phyloP scores from a whole-genome alignment of 2,113 vertebrate species.

The Zapus hudsonius region DNA sequence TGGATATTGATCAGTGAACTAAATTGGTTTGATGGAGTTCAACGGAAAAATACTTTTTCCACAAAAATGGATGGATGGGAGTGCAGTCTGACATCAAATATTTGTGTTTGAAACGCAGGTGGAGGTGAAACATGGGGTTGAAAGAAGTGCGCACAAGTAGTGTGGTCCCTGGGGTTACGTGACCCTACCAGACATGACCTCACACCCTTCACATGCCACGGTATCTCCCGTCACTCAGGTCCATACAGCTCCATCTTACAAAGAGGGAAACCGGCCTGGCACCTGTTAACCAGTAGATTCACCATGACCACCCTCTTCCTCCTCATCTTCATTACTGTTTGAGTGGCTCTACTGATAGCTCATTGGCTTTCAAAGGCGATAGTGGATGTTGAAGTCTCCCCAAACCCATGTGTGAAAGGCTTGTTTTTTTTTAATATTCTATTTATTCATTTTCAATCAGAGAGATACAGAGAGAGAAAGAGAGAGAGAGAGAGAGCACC shows the following conservation, averaged over 20 bases:
- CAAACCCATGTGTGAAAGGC: not conserved
- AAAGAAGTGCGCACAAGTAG: not conserved
- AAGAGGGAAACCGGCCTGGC: not conserved
- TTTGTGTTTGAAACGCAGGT: slow-evolving; percentile 59
- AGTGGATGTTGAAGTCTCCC: not conserved
- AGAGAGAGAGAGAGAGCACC: no score
- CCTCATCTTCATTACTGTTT: not conserved
- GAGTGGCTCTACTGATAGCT: not conserved
- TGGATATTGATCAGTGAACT: slow-evolving; percentile 68
- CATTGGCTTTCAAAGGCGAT: not conserved
- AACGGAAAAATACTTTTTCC: slow-evolving; percentile 52
- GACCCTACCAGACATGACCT: not conserved
- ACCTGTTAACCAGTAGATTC: not conserved
- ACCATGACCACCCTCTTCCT: not conserved
- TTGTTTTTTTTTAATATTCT: no score
- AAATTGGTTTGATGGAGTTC: slow-evolving; percentile 75
- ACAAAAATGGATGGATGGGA: slow-evolving; percentile 65
- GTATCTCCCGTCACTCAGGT: not conserved
- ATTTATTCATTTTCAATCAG: no score
- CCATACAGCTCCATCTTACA: not conserved
- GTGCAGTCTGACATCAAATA: slow-evolving; percentile 66
- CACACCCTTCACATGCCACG: not conserved
- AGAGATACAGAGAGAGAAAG: no score
- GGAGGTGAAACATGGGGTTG: not conserved
- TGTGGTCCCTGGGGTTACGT: not conserved